Evolutionary conservation across 2,888 invertebrate species (phyloP).

Genomic region (Rhogogaster chlorosoma): DNA sequence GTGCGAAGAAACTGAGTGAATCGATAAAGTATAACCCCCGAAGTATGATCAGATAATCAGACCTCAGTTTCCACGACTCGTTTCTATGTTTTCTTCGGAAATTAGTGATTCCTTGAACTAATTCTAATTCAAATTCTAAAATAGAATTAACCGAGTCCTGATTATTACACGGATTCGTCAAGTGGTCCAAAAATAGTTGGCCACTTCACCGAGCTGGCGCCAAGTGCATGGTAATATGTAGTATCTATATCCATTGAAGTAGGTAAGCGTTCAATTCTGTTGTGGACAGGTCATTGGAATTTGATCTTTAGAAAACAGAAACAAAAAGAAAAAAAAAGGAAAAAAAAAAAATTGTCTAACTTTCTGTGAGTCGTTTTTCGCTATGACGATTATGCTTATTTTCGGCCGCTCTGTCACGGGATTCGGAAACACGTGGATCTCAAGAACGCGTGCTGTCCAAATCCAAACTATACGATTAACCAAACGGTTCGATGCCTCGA

Average conservation of each 20-base stretch:
- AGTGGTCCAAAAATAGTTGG: neutral
- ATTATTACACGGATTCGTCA: neutral
- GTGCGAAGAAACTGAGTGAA: too few species aligned
- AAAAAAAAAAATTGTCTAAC: neutral
- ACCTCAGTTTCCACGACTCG: too few species aligned
- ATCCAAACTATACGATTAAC: neutral
- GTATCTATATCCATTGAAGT: neutral
- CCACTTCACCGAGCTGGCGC: slow-evolving; percentile 4
- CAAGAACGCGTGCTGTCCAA: neutral
- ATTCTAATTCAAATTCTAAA: neutral
- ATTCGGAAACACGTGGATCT: neutral
- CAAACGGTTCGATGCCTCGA: neutral
- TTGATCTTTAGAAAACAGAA: neutral
- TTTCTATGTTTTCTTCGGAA: too few species aligned
- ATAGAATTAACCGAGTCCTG: neutral
- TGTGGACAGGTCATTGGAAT: slow-evolving; percentile 16
- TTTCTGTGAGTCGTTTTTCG: neutral
- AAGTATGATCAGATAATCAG: too few species aligned
- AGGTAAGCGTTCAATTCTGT: neutral
- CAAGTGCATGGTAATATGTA: neutral
- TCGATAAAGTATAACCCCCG: too few species aligned
- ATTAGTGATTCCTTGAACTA: neutral
- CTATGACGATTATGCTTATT: slow-evolving; percentile 21
- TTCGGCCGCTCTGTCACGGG: slow-evolving; percentile 14
- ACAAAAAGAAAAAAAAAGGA: neutral